Conservation (phyloP, 2,113 vertebrate genomes). For the Alligator sinensis region DNA sequence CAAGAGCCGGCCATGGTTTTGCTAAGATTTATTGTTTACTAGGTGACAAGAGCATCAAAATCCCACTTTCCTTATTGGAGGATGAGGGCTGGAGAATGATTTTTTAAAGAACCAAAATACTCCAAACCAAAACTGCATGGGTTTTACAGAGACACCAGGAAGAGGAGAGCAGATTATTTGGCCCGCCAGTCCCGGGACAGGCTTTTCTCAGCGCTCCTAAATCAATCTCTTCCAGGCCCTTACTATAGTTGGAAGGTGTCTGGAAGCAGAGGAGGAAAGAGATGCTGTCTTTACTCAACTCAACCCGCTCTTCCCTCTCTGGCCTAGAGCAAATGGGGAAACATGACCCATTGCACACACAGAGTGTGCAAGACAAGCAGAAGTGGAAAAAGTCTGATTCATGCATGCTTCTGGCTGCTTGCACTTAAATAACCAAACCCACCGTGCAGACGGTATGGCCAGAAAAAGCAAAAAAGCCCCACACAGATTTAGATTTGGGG, state of each 20-base stretch:
- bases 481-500: background rate
- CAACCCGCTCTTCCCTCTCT: background rate
- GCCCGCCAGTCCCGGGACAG: background rate
- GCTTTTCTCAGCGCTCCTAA: background rate
- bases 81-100: background rate
- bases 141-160: background rate
- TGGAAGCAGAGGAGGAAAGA: slow-evolving; percentile 48
- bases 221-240: background rate
- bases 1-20: slow-evolving; percentile 45
- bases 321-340: slow-evolving; percentile 15
- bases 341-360: background rate
- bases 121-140: background rate
- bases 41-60: background rate
- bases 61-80: background rate
- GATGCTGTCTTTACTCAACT: background rate
- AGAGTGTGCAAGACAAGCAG: slow-evolving; percentile 30
- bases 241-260: background rate
- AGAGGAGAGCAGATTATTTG: background rate
- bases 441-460: slow-evolving; percentile 45
- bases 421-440: slow-evolving; percentile 20
- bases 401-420: slow-evolving; percentile 26
- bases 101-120: background rate
- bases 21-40: slow-evolving; percentile 51
- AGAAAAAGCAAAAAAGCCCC: slow-evolving; percentile 30
- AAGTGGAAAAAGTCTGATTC: slow-evolving; percentile 69